Base-by-base conservation (phyloP, 2,113 vertebrate genomes). In the Glaucidium brasilianum region DNA sequence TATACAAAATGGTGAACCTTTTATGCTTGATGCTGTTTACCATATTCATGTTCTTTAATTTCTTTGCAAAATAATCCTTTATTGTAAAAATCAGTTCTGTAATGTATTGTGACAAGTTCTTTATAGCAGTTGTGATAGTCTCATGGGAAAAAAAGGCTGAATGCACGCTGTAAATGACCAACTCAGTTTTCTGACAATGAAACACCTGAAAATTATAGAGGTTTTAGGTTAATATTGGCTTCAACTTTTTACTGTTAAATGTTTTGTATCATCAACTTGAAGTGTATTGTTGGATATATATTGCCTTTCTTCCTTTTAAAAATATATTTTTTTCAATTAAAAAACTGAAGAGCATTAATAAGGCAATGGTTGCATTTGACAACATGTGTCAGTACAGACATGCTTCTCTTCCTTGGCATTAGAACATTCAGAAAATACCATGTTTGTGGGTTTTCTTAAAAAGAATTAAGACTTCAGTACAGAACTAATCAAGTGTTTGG, bases 11-110 rank as follows among this genome's bases (percentile, higher is more conserved):
- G 43, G 34, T 64, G 27, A 85, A 79, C 10, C 7, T 56, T 77
- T 90, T 82, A 34, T 80, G 12, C 39, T 86, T 25, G 7, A 21
- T 63, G 29, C 8, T 60, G 7, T 77, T 66, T 67, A 34, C 11
- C 5, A 6, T 26, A 26, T 75, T 81, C 18, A n/a, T 0, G 2
- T 43, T 76, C 0, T 1, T 56, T 72, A 34, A 27, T 60, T 81
- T 83, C 49, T 78, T 82, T 53, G 21, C 12, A 64, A 88, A 83
- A 49, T 37, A 69, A 23, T 62, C 55, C 5, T 50, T 72, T 27
- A 30, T 20, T 30, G 17, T 49, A 58, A 74, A 69, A 62, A 23
- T 56, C 25, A 34, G 2, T 72, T 37, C 66, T 67, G 3, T 76
- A 17, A n/a, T 26, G 9, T 64, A 7, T 6, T 66, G 16, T 66